Evolutionary conservation across 2,888 invertebrate species (phyloP).

Genomic region (Ceramica pisi): DNA sequence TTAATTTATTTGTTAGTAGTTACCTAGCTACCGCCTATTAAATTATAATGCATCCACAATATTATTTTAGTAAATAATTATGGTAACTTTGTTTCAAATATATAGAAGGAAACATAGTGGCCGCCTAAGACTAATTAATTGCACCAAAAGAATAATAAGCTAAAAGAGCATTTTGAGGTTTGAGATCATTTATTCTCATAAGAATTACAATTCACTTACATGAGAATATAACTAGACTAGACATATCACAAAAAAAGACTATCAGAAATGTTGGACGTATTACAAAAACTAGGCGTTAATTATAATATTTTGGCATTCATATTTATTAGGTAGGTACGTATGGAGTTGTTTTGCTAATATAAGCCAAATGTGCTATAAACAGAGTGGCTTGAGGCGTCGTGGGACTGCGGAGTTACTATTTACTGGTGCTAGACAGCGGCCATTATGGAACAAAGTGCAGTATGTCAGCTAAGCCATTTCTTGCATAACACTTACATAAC

Average conservation of each 20-base stretch:
- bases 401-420: conserved; percentile 48
- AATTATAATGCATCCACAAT: background rate
- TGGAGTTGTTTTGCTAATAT: conserved; percentile 29
- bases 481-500: conserved; percentile 54
- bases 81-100: background rate
- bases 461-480: conserved; percentile 51
- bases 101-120: background rate
- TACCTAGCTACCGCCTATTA: background rate
- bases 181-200: too few species aligned
- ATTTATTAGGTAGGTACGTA: background rate
- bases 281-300: too few species aligned
- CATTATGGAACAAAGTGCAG: conserved; percentile 55
- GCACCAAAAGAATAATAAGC: background rate
- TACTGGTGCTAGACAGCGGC: conserved; percentile 33
- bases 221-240: too few species aligned
- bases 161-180: background rate
- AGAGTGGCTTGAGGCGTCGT: conserved; percentile 66
- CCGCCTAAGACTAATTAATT: background rate
- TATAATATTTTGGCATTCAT: conserved; percentile 10
- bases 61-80: background rate
- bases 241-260: too few species aligned
- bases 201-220: too few species aligned
- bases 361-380: conserved; percentile 78
- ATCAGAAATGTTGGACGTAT: too few species aligned
- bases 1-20: background rate